These are phyloP conservation scores for Fissipunctia ypsillon DNA, from an alignment of 2,888 invertebrate genomes.

Conservation along the genomic window DNA sequence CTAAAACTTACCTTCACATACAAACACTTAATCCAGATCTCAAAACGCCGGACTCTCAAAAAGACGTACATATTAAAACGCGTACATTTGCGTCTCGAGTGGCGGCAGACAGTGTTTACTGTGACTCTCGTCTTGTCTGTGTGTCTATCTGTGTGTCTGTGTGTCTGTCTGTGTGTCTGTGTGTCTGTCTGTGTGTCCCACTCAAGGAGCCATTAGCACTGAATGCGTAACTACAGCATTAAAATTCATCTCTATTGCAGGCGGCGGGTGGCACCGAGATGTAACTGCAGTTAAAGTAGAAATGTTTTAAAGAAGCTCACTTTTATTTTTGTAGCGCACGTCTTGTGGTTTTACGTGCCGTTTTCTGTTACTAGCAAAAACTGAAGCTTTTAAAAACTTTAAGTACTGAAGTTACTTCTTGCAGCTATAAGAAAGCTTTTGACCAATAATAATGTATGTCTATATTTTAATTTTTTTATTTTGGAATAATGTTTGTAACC, in stretches of 20 bases:
- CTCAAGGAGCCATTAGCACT: constrained; percentile 78
- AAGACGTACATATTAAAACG: constrained; percentile 55
- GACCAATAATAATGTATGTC: neutral
- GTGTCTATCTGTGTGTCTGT: no score
- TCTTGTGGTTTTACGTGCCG: constrained; percentile 2
- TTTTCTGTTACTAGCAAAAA: constrained; percentile 2
- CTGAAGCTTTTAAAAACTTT: neutral
- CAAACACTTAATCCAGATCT: constrained; percentile 19
- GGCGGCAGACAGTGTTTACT: constrained; percentile 55
- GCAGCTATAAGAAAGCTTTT: neutral
- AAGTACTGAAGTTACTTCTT: neutral
- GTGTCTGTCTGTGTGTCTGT: constrained; percentile 27
- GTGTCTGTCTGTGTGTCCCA: constrained; percentile 63
- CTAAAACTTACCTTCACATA: constrained; percentile 12
- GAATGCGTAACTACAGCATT: constrained; percentile 77
- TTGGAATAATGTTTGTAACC: neutral
- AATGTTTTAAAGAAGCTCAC: constrained; percentile 25
- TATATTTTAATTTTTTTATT: neutral
- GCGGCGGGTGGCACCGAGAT: constrained; percentile 47
- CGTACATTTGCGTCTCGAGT: constrained; percentile 54
- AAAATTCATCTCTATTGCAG: constrained; percentile 76
- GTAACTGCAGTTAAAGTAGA: constrained; percentile 50
- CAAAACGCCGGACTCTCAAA: constrained; percentile 46
- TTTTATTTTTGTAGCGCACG: constrained; percentile 24
- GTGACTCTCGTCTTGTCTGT: constrained; percentile 46